Evolutionary conservation across 1,140 invertebrate genomes (phyloP).

Genomic region (Xylocopa sonorina): DNA sequence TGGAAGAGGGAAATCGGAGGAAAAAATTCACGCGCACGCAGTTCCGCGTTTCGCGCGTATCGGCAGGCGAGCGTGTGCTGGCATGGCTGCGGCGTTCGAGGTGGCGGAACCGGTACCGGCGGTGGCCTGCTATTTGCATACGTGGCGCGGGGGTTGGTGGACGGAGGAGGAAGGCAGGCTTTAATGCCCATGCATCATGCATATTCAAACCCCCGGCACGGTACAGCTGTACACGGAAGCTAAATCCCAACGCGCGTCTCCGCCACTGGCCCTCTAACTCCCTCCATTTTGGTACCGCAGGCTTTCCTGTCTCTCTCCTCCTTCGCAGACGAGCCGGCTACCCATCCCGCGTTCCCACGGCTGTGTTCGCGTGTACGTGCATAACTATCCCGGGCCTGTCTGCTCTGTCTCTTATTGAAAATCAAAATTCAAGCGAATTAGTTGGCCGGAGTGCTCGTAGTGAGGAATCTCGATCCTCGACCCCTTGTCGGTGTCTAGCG

Average conservation of each 20-base stretch:
- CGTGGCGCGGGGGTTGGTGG: conserved; percentile 61
- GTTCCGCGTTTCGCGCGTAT: conserved; percentile 44
- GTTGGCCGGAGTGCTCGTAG: conserved; percentile 35
- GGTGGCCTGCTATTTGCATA: conserved; percentile 78
- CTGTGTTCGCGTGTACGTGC: not conserved
- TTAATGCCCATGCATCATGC: conserved; percentile 82
- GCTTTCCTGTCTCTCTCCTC: conserved; percentile 7
- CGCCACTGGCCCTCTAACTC: conserved; percentile 45
- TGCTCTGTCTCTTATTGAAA: conserved; percentile 73
- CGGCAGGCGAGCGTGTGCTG: conserved; percentile 31
- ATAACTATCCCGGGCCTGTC: conserved; percentile 1
- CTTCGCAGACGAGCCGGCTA: conserved; percentile 21
- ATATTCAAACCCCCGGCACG: conserved; percentile 79
- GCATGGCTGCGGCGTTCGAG: conserved; percentile 62
- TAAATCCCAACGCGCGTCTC: conserved; percentile 78
- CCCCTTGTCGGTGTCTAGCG: not conserved
- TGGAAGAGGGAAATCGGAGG: not conserved
- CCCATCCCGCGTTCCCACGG: not conserved
- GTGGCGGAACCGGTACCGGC: conserved; percentile 45
- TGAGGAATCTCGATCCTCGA: not conserved
- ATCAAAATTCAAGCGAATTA: conserved; percentile 78
- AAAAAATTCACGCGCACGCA: conserved; percentile 37
- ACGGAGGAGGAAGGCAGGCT: conserved; percentile 68
- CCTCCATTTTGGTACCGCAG: conserved; percentile 17
- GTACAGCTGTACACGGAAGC: conserved; percentile 80